phyloP scores from a whole-genome alignment of 92 coral and sea anemone species.

The Porites divaricata region DNA sequence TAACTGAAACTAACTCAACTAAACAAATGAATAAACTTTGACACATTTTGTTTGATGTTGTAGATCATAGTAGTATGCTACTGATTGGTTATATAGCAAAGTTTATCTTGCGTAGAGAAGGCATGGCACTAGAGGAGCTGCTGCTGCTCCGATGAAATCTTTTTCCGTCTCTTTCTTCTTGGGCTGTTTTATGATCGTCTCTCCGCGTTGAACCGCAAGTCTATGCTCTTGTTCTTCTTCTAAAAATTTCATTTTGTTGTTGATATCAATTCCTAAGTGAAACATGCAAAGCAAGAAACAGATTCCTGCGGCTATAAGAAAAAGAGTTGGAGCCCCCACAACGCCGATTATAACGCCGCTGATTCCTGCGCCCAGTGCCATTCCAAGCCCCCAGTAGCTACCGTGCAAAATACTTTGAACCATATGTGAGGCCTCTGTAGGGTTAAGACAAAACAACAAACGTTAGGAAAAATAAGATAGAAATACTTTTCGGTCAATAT shows the following conservation, averaged over 20 bases:
- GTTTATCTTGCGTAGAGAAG: conserved; percentile 74
- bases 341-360: conserved; percentile 78
- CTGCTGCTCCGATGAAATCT: conserved; percentile 88
- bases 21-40: too few species aligned
- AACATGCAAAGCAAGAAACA: conserved; percentile 63
- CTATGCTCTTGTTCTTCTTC: conserved; percentile 61
- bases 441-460: too few species aligned
- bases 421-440: conserved; percentile 68
- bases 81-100: background rate
- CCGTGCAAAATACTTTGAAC: conserved; percentile 89
- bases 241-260: conserved; percentile 57
- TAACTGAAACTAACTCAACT: too few species aligned
- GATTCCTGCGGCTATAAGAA: conserved; percentile 61
- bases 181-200: conserved; percentile 10
- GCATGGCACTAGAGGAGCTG: conserved; percentile 94
- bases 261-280: conserved; percentile 62
- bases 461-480: background rate
- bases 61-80: background rate
- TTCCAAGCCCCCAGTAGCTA: conserved; percentile 90
- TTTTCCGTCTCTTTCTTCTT: conserved; percentile 43
- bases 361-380: conserved; percentile 84
- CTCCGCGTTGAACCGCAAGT: conserved; percentile 43
- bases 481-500: too few species aligned
- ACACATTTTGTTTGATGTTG: too few species aligned
- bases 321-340: conserved; percentile 64